Conservation (phyloP, 2,888 invertebrate genomes). For the Cryptocheilus praepositus region DNA sequence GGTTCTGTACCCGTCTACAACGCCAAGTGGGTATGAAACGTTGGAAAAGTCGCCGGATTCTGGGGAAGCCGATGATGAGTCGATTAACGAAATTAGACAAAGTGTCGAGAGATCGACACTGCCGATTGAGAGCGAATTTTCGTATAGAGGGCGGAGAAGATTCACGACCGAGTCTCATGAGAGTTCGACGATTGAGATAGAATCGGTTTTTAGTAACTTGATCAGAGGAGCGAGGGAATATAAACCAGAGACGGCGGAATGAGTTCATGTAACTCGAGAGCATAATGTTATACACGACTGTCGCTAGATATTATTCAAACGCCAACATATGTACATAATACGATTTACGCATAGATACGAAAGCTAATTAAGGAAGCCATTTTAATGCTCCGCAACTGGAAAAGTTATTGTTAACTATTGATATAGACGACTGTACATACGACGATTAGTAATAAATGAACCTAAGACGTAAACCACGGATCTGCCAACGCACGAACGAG, state of each 20-base stretch:
- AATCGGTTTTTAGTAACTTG: constrained; percentile 71
- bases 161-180: constrained; percentile 68
- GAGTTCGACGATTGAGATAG: constrained; percentile 72
- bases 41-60: constrained; percentile 6
- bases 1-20: constrained; percentile 15
- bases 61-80: constrained; percentile 34
- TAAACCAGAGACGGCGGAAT: constrained; percentile 10
- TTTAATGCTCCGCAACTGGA: too few species aligned
- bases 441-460: too few species aligned
- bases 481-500: too few species aligned
- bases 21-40: not conserved
- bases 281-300: constrained; percentile 18
- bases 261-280: not conserved
- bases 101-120: constrained; percentile 68
- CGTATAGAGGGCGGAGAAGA: constrained; percentile 42
- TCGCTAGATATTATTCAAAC: too few species aligned
- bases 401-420: too few species aligned
- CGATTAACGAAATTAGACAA: constrained; percentile 62
- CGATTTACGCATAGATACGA: too few species aligned
- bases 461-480: too few species aligned
- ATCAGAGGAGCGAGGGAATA: constrained; percentile 51
- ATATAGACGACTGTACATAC: too few species aligned
- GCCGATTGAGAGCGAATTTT: constrained; percentile 71
- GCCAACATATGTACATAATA: constrained; percentile 15
- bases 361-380: too few species aligned